A percentile compares a stretch with the other conserved stretches of the same genome.
Conservation (phyloP, 1,140 invertebrate species). For the Drosophila paulistorum region DNA sequence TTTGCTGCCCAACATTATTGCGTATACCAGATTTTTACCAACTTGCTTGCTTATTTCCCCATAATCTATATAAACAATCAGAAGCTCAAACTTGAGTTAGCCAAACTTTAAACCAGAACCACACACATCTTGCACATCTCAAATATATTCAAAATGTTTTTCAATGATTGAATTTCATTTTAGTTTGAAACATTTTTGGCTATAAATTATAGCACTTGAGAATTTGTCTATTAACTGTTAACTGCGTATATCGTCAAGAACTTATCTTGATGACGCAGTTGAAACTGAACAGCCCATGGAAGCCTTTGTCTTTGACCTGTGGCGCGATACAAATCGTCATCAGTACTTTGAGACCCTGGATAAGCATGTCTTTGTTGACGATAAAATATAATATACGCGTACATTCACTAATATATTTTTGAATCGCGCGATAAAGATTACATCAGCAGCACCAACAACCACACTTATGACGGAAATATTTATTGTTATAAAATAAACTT, state of each 20-base stretch:
- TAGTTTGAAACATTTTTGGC: too few relatives aligned
- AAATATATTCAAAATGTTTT: too few relatives aligned
- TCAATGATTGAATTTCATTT: too few relatives aligned
- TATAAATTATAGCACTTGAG: too few relatives aligned
- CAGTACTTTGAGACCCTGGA: constrained; percentile 16
- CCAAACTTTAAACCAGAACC: too few relatives aligned
- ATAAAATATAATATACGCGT: background rate
- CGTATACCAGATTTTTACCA: constrained; percentile 33
- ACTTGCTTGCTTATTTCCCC: constrained; percentile 41
- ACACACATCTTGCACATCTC: too few relatives aligned
- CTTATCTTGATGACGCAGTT: constrained; percentile 42
- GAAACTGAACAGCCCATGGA: constrained; percentile 28
- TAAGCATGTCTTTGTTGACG: constrained; percentile 9
- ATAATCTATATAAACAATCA: constrained; percentile 9
- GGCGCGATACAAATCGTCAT: constrained; percentile 36
- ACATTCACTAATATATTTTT: background rate
- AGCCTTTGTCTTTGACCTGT: constrained; percentile 50
- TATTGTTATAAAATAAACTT: background rate
- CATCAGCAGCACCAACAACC: background rate
- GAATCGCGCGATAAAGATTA: background rate
- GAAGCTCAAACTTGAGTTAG: background rate
- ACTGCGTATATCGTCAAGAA: background rate
- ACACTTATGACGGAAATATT: background rate
- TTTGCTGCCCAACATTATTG: constrained; percentile 34
- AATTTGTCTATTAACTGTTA: background rate